These are phyloP conservation scores for Crioceris asparagi DNA, from an alignment of 2,888 invertebrate species.

Conservation along the genomic window DNA sequence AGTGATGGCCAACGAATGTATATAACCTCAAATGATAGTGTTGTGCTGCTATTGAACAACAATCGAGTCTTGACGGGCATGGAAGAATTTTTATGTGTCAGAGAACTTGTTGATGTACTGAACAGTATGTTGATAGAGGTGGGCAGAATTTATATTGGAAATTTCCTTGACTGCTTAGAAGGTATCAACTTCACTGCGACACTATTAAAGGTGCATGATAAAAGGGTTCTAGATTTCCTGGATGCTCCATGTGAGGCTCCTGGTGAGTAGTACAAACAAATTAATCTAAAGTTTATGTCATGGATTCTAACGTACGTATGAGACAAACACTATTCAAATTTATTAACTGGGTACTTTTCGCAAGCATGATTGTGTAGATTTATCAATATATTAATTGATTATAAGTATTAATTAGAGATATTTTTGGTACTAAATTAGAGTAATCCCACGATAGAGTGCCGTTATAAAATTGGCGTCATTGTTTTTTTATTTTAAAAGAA, in stretches of 20 bases:
- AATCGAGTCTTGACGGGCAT: slow-evolving; percentile 59
- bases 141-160: slow-evolving; percentile 21
- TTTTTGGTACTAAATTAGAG: no score
- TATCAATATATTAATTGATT: no score
- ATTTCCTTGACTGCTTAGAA: slow-evolving; percentile 18
- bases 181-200: slow-evolving; percentile 44
- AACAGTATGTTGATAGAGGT: slow-evolving; percentile 18
- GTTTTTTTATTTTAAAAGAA: no score
- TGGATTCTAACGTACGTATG: no score
- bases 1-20: slow-evolving; percentile 9
- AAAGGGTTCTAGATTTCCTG: slow-evolving; percentile 43
- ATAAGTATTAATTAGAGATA: no score
- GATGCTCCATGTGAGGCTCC: slow-evolving; percentile 49
- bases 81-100: slow-evolving; percentile 55
- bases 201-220: slow-evolving; percentile 45
- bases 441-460: no score
- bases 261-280: slow-evolving; percentile 37
- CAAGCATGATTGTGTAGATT: no score
- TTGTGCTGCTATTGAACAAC: slow-evolving; percentile 67
- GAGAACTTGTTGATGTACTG: slow-evolving; percentile 30
- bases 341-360: no score
- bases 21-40: slow-evolving; percentile 22
- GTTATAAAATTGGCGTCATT: no score
- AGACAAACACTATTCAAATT: no score
- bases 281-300: no score